Conservation (phyloP, 2,797 vertebrate genomes). For the Sebastiscus tertius region DNA sequence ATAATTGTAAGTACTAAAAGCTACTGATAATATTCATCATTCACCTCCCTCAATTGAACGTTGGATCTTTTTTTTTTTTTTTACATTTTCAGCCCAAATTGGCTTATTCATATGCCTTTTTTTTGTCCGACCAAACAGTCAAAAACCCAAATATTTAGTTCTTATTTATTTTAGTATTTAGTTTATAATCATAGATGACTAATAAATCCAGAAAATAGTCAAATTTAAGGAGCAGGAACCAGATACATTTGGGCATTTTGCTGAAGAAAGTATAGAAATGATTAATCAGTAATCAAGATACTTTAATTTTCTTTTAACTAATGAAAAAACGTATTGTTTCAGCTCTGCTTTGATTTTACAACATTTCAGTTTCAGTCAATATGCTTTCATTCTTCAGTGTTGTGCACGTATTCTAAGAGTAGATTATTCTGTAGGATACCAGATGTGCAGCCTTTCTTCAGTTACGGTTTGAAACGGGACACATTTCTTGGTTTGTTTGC, state of each 20-base stretch:
- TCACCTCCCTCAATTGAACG: not conserved
- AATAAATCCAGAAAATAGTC: not conserved
- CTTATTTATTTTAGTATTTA: not conserved
- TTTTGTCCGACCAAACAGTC: not conserved
- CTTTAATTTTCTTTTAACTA: not conserved
- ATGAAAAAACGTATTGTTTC: not conserved
- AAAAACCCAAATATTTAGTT: not conserved
- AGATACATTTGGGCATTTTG: not conserved
- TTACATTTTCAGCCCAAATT: not conserved
- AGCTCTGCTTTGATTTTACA: not conserved
- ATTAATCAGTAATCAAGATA: not conserved
- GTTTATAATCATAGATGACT: not conserved
- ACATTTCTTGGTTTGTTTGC: not conserved
- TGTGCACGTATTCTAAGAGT: not conserved
- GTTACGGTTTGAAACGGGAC: not conserved
- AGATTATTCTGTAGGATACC: not conserved
- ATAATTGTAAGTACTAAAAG: accelerated
- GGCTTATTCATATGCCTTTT: not conserved
- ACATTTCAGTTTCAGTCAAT: accelerated
- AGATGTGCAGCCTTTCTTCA: not conserved
- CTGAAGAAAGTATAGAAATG: not conserved
- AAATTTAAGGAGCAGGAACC: not conserved
- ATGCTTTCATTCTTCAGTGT: not conserved
- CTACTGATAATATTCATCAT: not conserved
- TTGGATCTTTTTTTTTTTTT: too few species aligned